Conservation (phyloP, 2,113 vertebrate genomes). For the Dasyurus viverrinus region DNA sequence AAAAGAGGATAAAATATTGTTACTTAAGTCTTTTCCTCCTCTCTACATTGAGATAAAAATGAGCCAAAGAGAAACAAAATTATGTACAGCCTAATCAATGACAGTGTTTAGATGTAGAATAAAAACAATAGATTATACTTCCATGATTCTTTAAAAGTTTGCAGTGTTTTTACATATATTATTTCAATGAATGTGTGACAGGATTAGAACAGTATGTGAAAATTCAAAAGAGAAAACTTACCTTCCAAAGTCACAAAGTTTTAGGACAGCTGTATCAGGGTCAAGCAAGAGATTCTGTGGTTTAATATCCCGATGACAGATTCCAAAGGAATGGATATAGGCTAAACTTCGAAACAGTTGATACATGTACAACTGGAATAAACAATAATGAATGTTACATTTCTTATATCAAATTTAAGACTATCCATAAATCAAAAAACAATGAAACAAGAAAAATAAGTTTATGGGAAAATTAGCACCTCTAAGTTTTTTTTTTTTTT, state of each 20-base stretch:
- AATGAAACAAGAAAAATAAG: slow-evolving; percentile 47
- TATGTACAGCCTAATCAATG: not conserved
- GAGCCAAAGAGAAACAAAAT: slow-evolving; percentile 18
- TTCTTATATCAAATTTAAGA: slow-evolving; percentile 38
- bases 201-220: not conserved
- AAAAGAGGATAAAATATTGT: slow-evolving; percentile 19
- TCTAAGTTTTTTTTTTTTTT: not conserved
- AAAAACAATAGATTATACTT: not conserved
- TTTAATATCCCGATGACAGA: slow-evolving; percentile 99
- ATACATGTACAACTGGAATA: slow-evolving; percentile 98
- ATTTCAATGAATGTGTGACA: not conserved
- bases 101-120: not conserved
- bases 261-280: slow-evolving; percentile 98
- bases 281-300: slow-evolving; percentile 99
- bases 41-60: not conserved
- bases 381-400: slow-evolving; percentile 52
- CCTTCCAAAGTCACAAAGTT: slow-evolving; percentile 99
- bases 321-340: slow-evolving; percentile 99
- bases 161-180: not conserved
- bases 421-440: slow-evolving; percentile 24
- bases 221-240: slow-evolving; percentile 74
- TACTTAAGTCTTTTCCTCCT: not conserved
- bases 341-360: slow-evolving; percentile 99
- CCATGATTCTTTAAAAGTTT: not conserved
- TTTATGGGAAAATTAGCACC: not conserved